phyloP scores from a whole-genome alignment of 2,113 vertebrate genomes.

The Labeo catla region DNA sequence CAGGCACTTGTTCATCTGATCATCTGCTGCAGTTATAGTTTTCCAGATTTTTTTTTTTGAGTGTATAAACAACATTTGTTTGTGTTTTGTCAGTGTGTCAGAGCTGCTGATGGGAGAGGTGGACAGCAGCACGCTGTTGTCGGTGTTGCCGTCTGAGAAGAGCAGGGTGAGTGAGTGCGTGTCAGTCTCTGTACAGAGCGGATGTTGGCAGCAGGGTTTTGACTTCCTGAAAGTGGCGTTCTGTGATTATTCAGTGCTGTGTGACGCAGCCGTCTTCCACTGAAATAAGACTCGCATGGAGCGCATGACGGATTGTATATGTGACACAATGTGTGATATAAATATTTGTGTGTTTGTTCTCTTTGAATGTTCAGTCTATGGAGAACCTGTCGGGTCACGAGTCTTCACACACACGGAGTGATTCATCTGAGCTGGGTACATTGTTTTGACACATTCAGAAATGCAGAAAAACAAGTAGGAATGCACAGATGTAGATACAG shows the following conservation, averaged over 20 bases:
- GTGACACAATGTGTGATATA: neutral
- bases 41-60: neutral
- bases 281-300: neutral
- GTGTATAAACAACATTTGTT: neutral
- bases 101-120: slow-evolving; percentile 97
- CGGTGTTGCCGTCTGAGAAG: slow-evolving; percentile 86
- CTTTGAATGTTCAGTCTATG: slow-evolving; percentile 77
- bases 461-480: neutral
- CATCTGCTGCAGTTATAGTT: neutral
- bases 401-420: slow-evolving; percentile 38
- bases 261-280: neutral
- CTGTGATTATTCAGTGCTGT: neutral
- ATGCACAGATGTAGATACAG: neutral
- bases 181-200: neutral
- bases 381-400: slow-evolving; percentile 82
- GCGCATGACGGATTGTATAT: neutral
- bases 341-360: neutral
- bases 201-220: slow-evolving; percentile 7
- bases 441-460: neutral
- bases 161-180: slow-evolving; percentile 86
- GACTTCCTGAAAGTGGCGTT: slow-evolving; percentile 17
- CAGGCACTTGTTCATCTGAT: neutral
- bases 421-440: slow-evolving; percentile 52
- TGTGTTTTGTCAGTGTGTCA: slow-evolving; percentile 79
- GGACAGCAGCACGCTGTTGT: slow-evolving; percentile 93